Evolutionary conservation across 2,888 invertebrate genomes (phyloP).

Genomic region (Ophion costatus): DNA sequence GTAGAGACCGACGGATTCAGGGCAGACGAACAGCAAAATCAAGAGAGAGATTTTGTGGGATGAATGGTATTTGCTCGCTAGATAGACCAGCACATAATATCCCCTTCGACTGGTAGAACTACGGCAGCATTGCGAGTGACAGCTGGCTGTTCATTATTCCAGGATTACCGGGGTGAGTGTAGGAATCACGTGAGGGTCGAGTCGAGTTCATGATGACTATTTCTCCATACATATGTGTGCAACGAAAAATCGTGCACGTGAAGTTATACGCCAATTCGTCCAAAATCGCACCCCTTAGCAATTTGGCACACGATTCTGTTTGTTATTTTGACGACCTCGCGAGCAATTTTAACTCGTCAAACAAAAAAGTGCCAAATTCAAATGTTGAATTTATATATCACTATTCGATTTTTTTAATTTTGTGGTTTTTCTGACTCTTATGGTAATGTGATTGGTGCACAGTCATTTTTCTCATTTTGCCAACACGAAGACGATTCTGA

Average conservation of each 20-base stretch:
- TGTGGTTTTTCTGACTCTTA: background rate
- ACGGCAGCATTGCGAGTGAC: conserved; percentile 79
- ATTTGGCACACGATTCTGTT: background rate
- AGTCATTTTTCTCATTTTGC: background rate
- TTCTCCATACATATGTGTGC: conserved; percentile 7
- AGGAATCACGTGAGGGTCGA: conserved; percentile 62
- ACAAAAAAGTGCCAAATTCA: background rate
- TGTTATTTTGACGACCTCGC: background rate
- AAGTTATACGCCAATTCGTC: conserved; percentile 2
- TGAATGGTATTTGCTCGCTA: conserved; percentile 72
- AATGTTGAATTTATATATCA: background rate
- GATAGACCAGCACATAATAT: conserved; percentile 52
- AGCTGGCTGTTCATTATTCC: conserved; percentile 82
- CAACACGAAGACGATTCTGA: background rate
- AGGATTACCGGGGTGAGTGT: conserved; percentile 77
- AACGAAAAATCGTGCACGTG: conserved; percentile 1
- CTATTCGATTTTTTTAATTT: background rate
- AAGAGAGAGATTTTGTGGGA: conserved; percentile 34
- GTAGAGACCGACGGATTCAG: background rate
- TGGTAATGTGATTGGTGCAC: background rate
- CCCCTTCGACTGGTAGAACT: conserved; percentile 55
- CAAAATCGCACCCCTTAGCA: background rate
- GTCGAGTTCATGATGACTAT: conserved; percentile 54
- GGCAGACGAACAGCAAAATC: conserved; percentile 21
- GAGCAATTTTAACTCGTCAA: background rate